Base-by-base conservation (phyloP, 1,140 invertebrate genomes). In the Orussus abietinus region DNA sequence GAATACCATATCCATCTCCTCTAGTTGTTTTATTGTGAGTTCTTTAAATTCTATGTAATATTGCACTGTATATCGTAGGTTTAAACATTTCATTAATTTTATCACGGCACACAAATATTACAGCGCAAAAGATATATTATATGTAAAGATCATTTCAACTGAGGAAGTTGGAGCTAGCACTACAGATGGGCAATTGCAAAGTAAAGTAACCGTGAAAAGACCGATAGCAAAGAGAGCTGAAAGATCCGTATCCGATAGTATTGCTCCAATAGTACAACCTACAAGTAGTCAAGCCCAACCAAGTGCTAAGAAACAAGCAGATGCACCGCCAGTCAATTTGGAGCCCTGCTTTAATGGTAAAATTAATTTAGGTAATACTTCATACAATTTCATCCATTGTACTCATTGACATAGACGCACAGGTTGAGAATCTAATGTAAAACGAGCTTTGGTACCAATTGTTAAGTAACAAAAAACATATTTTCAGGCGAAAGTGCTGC, bases 1-100 rank as follows among this genome's bases (percentile, higher is more conserved):
- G 88, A 4, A 78, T 90, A 13, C 86, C 85, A 28, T 70, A 80
- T 52, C 72, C 74, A 28, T 69, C 78, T 19, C 65, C 75, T 5
- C 69, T 80, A 51, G 73, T 85, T 26, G 78, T 76, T 20, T 62
- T 86, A 13, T 73, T 71, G 73, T 80, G 72, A 63, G 44, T 47
- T 26, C 18, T 7, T 45, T 37, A 29, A 29, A 33, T 41, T 39
- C 22, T 40, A 54, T 59, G 48, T 19, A 34, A 42, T 30, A 28
- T 32, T 35, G 10, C 5, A 21, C 31, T 35, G 42, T 30, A 28
- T 28, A 3, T 21, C 30, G 37, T 20, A 40, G 31, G 10, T 12
- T 25, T 42, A 29, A 9, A 22, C 20, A 14, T 10, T 26, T 46
- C 4, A 31, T 30, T 51, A 12, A 36, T 34, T 36, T 35, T 43